These are phyloP conservation scores for Nemapogon koenigi DNA, from an alignment of 2,888 invertebrate genomes.

Conservation along the genomic window DNA sequence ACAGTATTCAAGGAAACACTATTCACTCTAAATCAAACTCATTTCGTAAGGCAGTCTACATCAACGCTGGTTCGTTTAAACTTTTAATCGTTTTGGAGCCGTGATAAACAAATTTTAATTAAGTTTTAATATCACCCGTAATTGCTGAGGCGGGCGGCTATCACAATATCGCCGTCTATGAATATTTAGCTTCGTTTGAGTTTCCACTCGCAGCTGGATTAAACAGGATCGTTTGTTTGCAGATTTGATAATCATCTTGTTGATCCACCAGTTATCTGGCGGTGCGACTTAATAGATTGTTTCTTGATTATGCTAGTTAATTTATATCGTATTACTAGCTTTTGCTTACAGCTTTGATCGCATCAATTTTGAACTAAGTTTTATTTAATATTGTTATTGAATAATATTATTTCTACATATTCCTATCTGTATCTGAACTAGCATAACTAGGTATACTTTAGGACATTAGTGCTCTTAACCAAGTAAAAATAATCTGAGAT, in stretches of 20 bases:
- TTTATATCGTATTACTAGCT: no score
- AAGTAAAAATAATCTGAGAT: no score
- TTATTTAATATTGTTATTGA: no score
- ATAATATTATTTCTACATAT: no score
- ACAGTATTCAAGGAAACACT: slow-evolving; percentile 14
- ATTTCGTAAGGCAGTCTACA: slow-evolving; percentile 52
- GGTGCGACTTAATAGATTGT: slow-evolving; percentile 7
- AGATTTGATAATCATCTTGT: slow-evolving; percentile 13
- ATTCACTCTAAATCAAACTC: slow-evolving; percentile 39
- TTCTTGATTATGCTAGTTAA: no score
- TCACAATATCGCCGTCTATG: slow-evolving; percentile 51
- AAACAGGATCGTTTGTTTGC: slow-evolving; percentile 14
- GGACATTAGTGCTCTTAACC: no score
- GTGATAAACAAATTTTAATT: slow-evolving; percentile 65
- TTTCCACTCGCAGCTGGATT: slow-evolving; percentile 16
- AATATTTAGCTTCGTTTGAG: slow-evolving; percentile 32
- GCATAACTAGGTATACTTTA: no score
- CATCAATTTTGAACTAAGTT: no score
- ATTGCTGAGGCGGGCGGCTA: slow-evolving; percentile 53
- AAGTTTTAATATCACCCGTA: slow-evolving; percentile 64
- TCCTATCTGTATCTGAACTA: no score
- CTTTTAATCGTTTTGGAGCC: slow-evolving; percentile 62
- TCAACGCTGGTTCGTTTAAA: slow-evolving; percentile 57
- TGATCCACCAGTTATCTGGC: slow-evolving; percentile 8
- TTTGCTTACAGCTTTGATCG: no score